Percentiles rank a stretch among this genome's conserved stretches.
phyloP scores from a whole-genome alignment of 1,140 invertebrate genomes.

The Radopholus similis region DNA sequence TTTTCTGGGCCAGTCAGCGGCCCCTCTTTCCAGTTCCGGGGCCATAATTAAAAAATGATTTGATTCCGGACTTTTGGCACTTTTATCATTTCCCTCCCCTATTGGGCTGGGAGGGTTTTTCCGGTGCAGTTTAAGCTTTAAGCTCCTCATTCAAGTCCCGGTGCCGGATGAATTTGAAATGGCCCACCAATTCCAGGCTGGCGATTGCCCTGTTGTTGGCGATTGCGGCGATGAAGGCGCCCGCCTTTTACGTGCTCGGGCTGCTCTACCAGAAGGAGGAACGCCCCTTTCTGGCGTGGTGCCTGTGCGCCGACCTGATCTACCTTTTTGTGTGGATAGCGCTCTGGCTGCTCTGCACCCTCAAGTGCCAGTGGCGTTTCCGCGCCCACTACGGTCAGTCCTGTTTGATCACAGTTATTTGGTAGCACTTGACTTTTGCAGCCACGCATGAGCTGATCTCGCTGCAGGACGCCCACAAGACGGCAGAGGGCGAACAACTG shows the following conservation, averaged over 20 bases:
- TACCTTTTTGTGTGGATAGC: constrained; percentile 57
- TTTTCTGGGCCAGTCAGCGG: no score
- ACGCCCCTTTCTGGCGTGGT: constrained; percentile 45
- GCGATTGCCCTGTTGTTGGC: constrained; percentile 49
- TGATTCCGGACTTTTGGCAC: no score
- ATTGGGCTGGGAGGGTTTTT: no score
- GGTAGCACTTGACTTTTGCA: no score
- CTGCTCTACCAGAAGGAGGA: constrained; percentile 49
- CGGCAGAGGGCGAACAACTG: constrained; percentile 22
- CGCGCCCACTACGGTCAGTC: constrained; percentile 17
- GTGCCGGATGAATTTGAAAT: neutral
- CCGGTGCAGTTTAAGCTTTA: no score
- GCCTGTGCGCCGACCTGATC: constrained; percentile 45
- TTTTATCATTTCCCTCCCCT: no score
- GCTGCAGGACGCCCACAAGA: constrained; percentile 33
- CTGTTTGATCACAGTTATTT: no score
- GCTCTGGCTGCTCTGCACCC: constrained; percentile 47
- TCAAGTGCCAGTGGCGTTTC: constrained; percentile 53
- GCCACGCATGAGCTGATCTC: constrained; percentile 28
- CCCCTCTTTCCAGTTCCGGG: no score
- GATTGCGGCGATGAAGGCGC: constrained; percentile 41
- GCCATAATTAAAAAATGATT: no score
- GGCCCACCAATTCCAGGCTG: neutral
- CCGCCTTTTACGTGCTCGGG: constrained; percentile 50
- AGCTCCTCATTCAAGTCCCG: neutral